Evolutionary conservation across 2,113 vertebrate species (phyloP).

Genomic region (Columbina picui): DNA sequence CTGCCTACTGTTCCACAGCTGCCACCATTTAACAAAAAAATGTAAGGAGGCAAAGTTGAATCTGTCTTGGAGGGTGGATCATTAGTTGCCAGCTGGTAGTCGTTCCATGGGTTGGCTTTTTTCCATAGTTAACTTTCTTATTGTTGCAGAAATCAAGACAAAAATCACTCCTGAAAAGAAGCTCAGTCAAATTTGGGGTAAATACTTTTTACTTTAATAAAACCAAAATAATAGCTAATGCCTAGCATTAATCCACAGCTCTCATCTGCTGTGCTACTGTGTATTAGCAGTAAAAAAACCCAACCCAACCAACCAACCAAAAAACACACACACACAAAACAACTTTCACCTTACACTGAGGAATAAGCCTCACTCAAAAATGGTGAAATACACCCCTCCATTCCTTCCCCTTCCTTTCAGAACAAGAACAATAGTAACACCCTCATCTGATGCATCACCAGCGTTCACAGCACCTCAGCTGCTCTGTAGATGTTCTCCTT

Average conservation of each 20-base stretch:
- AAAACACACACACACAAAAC: neutral
- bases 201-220: neutral
- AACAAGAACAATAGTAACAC: neutral
- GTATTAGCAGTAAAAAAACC: neutral
- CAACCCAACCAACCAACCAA: too few relatives aligned
- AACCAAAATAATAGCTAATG: neutral
- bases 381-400: neutral
- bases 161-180: neutral
- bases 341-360: neutral
- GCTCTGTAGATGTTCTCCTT: neutral
- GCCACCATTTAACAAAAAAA: neutral
- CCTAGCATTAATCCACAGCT: neutral
- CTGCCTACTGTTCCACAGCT: neutral
- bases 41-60: neutral
- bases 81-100: neutral
- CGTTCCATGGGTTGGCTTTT: neutral
- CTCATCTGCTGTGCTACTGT: neutral
- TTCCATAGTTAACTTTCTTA: neutral
- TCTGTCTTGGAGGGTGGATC: neutral
- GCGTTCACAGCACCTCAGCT: neutral
- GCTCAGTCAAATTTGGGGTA: neutral
- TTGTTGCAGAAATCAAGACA: neutral
- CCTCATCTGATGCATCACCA: fast-evolving
- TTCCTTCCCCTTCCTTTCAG: neutral
- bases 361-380: neutral